These are phyloP conservation scores for Schlechtendalia chinensis DNA, from an alignment of 1,140 invertebrate species.

Conservation along the genomic window DNA sequence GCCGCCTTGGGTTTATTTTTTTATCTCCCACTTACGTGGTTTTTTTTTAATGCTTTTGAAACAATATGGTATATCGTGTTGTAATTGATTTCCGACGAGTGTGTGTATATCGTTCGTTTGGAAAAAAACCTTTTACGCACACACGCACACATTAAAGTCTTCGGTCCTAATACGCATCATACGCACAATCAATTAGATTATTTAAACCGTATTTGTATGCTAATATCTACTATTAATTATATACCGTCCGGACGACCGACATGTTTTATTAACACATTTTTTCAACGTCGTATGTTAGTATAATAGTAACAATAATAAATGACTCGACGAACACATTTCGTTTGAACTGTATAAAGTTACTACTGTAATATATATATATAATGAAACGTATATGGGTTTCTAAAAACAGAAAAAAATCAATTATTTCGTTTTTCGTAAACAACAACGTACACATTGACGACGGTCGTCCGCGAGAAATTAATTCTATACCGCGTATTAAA, in stretches of 20 bases:
- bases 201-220: too few relatives aligned
- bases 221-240: not conserved
- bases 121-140: not conserved
- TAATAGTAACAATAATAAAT: too few relatives aligned
- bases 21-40: not conserved
- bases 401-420: not conserved
- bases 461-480: too few relatives aligned
- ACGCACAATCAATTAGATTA: not conserved
- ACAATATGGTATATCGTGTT: constrained; percentile 23
- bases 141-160: not conserved
- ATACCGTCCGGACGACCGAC: not conserved
- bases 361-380: too few relatives aligned
- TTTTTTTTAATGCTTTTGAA: constrained; percentile 7
- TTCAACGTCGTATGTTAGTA: too few relatives aligned
- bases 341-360: too few relatives aligned
- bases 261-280: too few relatives aligned
- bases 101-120: not conserved
- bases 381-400: too few relatives aligned
- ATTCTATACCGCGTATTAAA: too few relatives aligned
- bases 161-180: not conserved
- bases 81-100: constrained; percentile 13
- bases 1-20: not conserved
- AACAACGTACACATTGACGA: too few relatives aligned
- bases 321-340: too few relatives aligned
- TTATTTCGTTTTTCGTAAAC: not conserved